phyloP scores from a whole-genome alignment of 2,113 vertebrate genomes.

The Sus scrofa region T2T-Sscrofa CM000814.6:1430001-1430500 shows the following conservation, averaged over 20 bases:
- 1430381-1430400: not conserved
- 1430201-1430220: constrained; percentile 30
- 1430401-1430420: not conserved
- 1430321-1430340: rapidly evolving
- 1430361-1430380: too few relatives aligned
- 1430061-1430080: not conserved
- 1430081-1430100: not conserved
- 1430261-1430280: not conserved
- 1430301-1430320: not conserved
- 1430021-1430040: not conserved
- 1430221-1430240: not conserved
- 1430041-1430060: not conserved
- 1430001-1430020: not conserved
- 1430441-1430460: rapidly evolving
- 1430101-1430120: constrained; percentile 27
- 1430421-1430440: not conserved
- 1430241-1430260: not conserved
- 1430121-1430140: constrained; percentile 10
- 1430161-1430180: constrained; percentile 12
- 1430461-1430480: not conserved
- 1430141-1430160: constrained; percentile 14
- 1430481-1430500: not conserved
- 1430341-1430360: too few relatives aligned
- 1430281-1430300: not conserved
- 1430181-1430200: not conserved